Conservation (phyloP, 2,888 invertebrate species). For the Lochmaea crataegi region DNA sequence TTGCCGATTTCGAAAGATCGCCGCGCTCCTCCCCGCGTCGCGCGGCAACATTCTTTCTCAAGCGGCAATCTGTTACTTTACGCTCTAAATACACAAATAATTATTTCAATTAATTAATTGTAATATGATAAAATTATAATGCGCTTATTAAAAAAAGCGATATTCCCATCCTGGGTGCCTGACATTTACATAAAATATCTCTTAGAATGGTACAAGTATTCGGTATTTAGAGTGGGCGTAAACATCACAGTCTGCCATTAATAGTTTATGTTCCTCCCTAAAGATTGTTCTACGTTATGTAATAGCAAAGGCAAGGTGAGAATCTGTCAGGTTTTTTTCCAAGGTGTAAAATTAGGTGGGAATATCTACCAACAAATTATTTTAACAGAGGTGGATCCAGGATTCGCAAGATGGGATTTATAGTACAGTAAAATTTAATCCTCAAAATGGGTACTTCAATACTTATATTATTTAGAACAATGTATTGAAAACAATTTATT, state of each 20-base stretch:
- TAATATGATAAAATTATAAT: slow-evolving; percentile 29
- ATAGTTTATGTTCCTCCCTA: slow-evolving; percentile 28
- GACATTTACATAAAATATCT: slow-evolving; percentile 36
- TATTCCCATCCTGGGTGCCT: slow-evolving; percentile 15
- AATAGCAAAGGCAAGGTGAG: slow-evolving; percentile 11
- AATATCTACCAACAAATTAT: no score
- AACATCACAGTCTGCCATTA: slow-evolving; percentile 30
- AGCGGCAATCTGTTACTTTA: no score
- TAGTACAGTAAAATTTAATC: no score
- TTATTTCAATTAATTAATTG: slow-evolving; percentile 5
- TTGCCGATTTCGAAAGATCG: no score
- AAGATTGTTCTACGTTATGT: slow-evolving; percentile 30
- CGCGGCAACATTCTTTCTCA: no score
- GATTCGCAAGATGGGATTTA: no score
- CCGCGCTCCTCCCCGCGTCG: no score
- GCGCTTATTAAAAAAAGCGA: slow-evolving; percentile 31
- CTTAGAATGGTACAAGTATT: slow-evolving; percentile 31
- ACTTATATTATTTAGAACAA: no score
- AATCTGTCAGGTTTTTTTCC: slow-evolving; percentile 5
- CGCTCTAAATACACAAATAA: no score
- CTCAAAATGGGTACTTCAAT: no score
- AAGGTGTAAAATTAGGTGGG: not conserved
- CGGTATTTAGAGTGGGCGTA: slow-evolving; percentile 30
- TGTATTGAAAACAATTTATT: no score
- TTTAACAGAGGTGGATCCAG: no score